phyloP scores from a whole-genome alignment of 2,888 invertebrate genomes.

The Scaptomyza polygonia region DNA sequence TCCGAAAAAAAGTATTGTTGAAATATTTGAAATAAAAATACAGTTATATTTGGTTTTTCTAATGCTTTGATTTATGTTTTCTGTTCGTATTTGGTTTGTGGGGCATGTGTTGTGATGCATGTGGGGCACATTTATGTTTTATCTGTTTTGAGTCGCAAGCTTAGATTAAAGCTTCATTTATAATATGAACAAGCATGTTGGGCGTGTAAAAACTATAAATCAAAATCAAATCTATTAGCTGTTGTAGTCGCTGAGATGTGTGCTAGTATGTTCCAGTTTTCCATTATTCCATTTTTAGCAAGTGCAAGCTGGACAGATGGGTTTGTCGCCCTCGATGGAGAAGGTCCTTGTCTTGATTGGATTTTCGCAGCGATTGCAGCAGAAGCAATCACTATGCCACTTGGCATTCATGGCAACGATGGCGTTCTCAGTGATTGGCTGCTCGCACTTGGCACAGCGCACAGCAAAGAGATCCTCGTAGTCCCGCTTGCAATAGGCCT shows the following conservation, averaged over 20 bases:
- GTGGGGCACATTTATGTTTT: neutral
- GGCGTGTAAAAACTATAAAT: slow-evolving; percentile 38
- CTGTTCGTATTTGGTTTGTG: neutral
- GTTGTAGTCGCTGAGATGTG: neutral
- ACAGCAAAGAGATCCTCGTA: slow-evolving; percentile 94
- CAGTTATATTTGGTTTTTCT: too few relatives aligned
- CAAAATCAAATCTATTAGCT: slow-evolving; percentile 27
- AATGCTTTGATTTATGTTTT: neutral
- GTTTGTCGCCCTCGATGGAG: slow-evolving; percentile 90
- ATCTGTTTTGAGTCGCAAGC: slow-evolving; percentile 29
- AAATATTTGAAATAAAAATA: neutral
- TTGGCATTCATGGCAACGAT: slow-evolving; percentile 95
- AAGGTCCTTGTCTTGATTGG: slow-evolving; percentile 91
- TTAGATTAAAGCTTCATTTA: slow-evolving; percentile 31
- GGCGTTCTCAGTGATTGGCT: slow-evolving; percentile 92
- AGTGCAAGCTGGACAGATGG: slow-evolving; percentile 89
- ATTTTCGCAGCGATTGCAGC: slow-evolving; percentile 93
- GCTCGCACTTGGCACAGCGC: slow-evolving; percentile 91
- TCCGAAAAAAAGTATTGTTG: too few relatives aligned
- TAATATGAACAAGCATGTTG: slow-evolving; percentile 20
- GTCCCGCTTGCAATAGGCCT: slow-evolving; percentile 93
- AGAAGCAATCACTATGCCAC: slow-evolving; percentile 98
- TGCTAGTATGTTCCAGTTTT: neutral
- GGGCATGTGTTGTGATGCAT: neutral
- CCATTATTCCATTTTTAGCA: slow-evolving; percentile 18